A percentile compares a stretch with the other conserved stretches of the same genome.
These are phyloP conservation scores for Scolopax bukidnonensis DNA, from an alignment of 2,797 vertebrate species.

Conservation along the genomic window DNA sequence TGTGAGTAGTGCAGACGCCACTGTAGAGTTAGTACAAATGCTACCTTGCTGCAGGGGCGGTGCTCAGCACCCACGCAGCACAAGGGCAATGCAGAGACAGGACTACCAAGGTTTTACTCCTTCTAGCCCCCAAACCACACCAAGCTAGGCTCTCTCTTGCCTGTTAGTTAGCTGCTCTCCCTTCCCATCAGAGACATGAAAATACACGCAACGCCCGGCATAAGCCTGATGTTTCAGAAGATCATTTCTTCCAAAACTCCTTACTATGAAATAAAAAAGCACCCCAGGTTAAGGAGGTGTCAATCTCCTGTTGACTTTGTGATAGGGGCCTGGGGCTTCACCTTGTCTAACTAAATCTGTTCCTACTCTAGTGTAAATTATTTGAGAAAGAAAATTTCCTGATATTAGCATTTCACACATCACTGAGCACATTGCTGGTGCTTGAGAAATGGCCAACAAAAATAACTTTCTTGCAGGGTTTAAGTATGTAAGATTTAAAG, in stretches of 20 bases:
- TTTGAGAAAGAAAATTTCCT: slow-evolving; percentile 45
- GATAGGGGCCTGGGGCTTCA: neutral
- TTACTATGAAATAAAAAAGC: neutral
- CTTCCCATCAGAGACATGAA: neutral
- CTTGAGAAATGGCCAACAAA: slow-evolving; percentile 56
- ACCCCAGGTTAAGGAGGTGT: neutral
- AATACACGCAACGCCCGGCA: fast-evolving
- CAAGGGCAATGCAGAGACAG: fast-evolving
- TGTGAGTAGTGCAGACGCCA: neutral
- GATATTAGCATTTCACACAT: slow-evolving; percentile 57
- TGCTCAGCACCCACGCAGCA: neutral
- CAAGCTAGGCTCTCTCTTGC: neutral
- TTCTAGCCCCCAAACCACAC: neutral
- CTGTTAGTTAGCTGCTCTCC: neutral
- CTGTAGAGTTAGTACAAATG: neutral
- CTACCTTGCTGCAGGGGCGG: neutral
- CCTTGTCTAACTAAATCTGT: slow-evolving; percentile 6
- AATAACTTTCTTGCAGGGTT: slow-evolving; percentile 28
- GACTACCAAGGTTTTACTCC: neutral
- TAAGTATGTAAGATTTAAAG: slow-evolving; percentile 23
- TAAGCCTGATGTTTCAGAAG: neutral
- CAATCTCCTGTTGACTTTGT: neutral
- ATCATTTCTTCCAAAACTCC: neutral
- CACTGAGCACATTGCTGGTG: neutral
- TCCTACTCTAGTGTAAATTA: slow-evolving; percentile 9